A percentile compares a stretch with the other conserved stretches of the same genome.
These are phyloP conservation scores for Lochmaea crataegi DNA, from an alignment of 2,888 invertebrate genomes.

Conservation along the genomic window DNA sequence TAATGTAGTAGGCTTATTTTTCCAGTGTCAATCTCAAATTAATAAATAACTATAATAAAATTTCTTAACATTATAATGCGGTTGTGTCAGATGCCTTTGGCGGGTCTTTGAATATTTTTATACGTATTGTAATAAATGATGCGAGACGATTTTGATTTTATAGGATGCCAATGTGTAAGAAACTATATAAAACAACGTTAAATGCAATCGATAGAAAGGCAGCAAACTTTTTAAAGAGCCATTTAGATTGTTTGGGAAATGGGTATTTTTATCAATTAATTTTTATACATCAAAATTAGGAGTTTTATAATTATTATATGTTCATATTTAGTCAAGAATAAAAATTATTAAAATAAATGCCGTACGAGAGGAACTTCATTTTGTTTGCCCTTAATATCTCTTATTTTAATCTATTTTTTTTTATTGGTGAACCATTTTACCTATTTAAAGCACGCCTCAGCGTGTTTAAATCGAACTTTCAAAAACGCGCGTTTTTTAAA, in stretches of 20 bases:
- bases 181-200: neutral
- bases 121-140: slow-evolving; percentile 12
- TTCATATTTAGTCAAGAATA: slow-evolving; percentile 15
- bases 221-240: slow-evolving; percentile 4
- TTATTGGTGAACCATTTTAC: too few species aligned
- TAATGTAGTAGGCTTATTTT: too few species aligned
- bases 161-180: slow-evolving; percentile 11
- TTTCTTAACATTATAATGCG: neutral
- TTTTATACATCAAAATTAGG: slow-evolving; percentile 18
- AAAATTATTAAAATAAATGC: slow-evolving; percentile 3
- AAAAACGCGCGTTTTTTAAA: too few species aligned
- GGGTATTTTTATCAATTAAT: slow-evolving; percentile 17
- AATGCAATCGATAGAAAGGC: slow-evolving; percentile 3
- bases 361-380: neutral
- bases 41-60: neutral
- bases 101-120: slow-evolving; percentile 2
- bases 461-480: too few species aligned
- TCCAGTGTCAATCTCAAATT: neutral
- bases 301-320: slow-evolving; percentile 19
- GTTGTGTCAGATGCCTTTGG: slow-evolving; percentile 1
- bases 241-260: slow-evolving; percentile 10
- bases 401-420: neutral
- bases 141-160: slow-evolving; percentile 16
- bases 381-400: neutral
- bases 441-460: too few species aligned